Evolutionary conservation across 2,888 invertebrate species (phyloP).

Genomic region (Octonoba sinensis): DNA sequence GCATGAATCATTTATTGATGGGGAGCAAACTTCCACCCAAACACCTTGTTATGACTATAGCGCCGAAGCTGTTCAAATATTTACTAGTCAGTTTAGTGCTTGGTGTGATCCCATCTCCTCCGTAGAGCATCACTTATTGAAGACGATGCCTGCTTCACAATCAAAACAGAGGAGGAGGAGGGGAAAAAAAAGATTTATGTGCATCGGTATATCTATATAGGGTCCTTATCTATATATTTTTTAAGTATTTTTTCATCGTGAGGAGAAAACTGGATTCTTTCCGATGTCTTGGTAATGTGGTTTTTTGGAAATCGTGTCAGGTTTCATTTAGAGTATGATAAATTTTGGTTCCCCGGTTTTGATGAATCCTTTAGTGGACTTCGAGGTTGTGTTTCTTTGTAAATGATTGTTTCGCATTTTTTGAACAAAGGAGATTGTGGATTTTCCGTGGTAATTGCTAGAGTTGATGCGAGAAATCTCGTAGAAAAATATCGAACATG

Average conservation of each 20-base stretch:
- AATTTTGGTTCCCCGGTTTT: conserved; percentile 24
- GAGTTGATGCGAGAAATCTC: no score
- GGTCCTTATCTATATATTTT: conserved; percentile 1
- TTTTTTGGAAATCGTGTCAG: conserved; percentile 53
- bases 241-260: conserved; percentile 5
- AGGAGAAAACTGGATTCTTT: conserved; percentile 29
- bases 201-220: conserved; percentile 12
- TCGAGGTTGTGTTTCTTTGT: conserved; percentile 14
- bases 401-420: background rate
- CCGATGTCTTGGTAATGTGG: conserved; percentile 27
- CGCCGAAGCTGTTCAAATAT: conserved; percentile 60
- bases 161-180: conserved; percentile 33
- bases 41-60: conserved; percentile 58
- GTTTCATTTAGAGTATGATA: conserved; percentile 48
- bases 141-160: conserved; percentile 49
- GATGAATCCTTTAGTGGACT: background rate
- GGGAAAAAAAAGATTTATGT: conserved; percentile 6
- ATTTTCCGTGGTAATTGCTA: no score
- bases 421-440: no score
- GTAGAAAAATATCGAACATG: no score
- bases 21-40: conserved; percentile 48
- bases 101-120: conserved; percentile 56
- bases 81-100: conserved; percentile 58
- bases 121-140: conserved; percentile 58
- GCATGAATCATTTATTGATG: conserved; percentile 63